A percentile compares a stretch with the other conserved stretches of the same genome.
Evolutionary conservation across 2,113 vertebrate species (phyloP).

Genomic region (Rhipidura dahli): DNA sequence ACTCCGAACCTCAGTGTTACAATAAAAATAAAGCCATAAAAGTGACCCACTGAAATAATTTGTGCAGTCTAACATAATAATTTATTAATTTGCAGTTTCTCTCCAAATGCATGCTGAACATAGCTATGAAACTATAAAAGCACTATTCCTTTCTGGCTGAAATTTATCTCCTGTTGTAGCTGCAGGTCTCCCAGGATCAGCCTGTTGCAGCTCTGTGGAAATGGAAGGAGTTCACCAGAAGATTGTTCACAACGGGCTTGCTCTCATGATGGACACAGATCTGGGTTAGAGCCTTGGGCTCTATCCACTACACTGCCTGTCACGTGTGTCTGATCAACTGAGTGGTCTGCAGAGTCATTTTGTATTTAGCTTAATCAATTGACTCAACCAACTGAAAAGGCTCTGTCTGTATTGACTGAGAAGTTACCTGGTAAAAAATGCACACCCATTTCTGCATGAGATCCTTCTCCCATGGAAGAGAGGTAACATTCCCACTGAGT

Average conservation of each 20-base stretch:
- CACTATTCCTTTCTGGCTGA: neutral
- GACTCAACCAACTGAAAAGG: neutral
- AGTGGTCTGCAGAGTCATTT: neutral
- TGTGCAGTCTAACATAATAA: neutral
- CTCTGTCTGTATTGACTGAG: neutral
- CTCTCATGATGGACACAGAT: neutral
- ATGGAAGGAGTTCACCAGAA: neutral
- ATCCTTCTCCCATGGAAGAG: neutral
- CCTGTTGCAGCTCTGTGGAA: neutral
- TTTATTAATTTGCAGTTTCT: neutral
- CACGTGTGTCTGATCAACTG: neutral
- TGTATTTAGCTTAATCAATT: neutral
- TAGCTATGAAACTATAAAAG: neutral
- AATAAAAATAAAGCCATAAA: neutral
- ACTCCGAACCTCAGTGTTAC: neutral
- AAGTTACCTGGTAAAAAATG: neutral
- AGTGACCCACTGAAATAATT: neutral
- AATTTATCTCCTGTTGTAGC: neutral
- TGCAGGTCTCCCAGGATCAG: neutral
- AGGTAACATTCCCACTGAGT: neutral
- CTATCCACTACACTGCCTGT: neutral
- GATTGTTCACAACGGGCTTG: neutral
- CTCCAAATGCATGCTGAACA: neutral
- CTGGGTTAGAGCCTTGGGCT: neutral
- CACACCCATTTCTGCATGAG: neutral